phyloP scores from a whole-genome alignment of 2,888 invertebrate genomes.

The Miltochrista miniata region DNA sequence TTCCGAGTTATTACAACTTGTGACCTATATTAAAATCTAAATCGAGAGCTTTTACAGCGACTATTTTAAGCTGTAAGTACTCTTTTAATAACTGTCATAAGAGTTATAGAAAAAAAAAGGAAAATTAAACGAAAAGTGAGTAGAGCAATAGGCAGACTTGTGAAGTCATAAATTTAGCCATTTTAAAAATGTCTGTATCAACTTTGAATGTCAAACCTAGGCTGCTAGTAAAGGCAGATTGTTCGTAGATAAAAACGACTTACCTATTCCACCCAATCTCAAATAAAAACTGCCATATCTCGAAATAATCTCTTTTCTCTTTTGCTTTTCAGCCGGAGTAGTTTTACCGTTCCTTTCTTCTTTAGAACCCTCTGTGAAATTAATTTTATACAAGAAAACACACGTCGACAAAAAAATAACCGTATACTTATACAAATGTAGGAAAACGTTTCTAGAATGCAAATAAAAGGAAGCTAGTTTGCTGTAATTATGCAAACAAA shows the following conservation, averaged over 20 bases:
- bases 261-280: constrained; percentile 92
- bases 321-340: constrained; percentile 61
- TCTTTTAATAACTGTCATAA: too few species aligned
- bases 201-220: too few species aligned
- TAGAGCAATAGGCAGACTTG: too few species aligned
- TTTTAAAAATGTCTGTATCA: too few species aligned
- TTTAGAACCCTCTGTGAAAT: constrained; percentile 60
- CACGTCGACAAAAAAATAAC: constrained; percentile 45
- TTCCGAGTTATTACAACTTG: too few species aligned
- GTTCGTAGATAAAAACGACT: constrained; percentile 31
- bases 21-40: too few species aligned
- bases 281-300: constrained; percentile 94
- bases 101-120: too few species aligned
- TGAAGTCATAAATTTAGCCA: too few species aligned
- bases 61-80: too few species aligned
- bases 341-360: constrained; percentile 65
- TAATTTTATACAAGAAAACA: constrained; percentile 40
- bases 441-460: constrained; percentile 69
- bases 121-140: too few species aligned
- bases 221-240: too few species aligned
- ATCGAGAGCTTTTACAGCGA: too few species aligned
- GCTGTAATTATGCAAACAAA: constrained; percentile 79
- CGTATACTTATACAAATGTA: constrained; percentile 57
- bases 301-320: constrained; percentile 68
- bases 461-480: constrained; percentile 72